These are phyloP conservation scores for Fregetta grallaria DNA, from an alignment of 2,113 vertebrate genomes.

Conservation along the genomic window DNA sequence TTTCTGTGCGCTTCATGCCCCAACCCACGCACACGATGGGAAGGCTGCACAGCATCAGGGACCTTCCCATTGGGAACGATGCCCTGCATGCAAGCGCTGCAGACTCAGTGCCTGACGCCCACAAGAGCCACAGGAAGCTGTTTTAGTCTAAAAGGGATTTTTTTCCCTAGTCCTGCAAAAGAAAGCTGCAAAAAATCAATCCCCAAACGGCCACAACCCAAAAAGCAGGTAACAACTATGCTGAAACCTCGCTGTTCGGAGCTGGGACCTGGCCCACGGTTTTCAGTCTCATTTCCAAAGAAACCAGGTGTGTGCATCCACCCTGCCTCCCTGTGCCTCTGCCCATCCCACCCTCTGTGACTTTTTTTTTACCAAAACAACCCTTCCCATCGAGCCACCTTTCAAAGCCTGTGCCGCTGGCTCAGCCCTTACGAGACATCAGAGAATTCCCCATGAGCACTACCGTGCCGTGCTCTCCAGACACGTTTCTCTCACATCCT, in stretches of 20 bases:
- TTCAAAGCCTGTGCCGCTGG: not conserved
- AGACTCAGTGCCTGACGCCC: not conserved
- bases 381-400: not conserved
- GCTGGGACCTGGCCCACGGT: fast-evolving
- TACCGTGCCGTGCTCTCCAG: not conserved
- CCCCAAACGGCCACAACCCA: too few relatives aligned
- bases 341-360: not conserved
- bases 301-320: not conserved
- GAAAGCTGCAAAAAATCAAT: not conserved
- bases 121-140: not conserved
- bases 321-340: not conserved
- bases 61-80: not conserved
- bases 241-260: not conserved
- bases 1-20: not conserved
- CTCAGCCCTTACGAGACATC: not conserved
- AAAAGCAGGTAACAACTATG: fast-evolving
- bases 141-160: not conserved
- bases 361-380: not conserved
- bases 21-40: not conserved
- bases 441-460: not conserved
- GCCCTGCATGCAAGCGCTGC: fast-evolving
- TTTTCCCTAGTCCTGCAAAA: not conserved
- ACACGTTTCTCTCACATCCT: not conserved
- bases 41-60: not conserved
- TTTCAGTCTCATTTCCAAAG: not conserved